Conservation (phyloP, 53 echinoderm and acorn worm species). For the Stichopus horrens region DNA sequence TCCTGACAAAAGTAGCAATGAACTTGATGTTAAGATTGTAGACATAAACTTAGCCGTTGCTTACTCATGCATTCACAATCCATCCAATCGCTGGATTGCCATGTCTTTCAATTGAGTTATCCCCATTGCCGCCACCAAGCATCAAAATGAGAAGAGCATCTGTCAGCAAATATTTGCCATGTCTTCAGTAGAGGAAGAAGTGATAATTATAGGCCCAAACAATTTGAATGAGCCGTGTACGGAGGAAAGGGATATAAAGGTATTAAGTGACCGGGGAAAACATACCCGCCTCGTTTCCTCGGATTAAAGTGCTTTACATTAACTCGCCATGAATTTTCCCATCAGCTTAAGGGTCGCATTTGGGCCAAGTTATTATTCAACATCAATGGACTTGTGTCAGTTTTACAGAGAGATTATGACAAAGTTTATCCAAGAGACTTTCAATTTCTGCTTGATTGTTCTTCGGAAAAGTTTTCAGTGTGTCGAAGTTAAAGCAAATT, state of each 20-base stretch:
- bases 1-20: too few species aligned
- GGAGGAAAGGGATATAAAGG: constrained; percentile 1
- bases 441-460: too few species aligned
- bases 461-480: too few species aligned
- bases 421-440: too few species aligned
- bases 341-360: not conserved
- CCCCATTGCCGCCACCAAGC: constrained; percentile 5
- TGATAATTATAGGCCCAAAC: constrained; percentile 17
- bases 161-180: constrained; percentile 42
- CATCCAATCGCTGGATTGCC: not conserved
- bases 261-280: not conserved
- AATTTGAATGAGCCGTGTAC: constrained; percentile 28
- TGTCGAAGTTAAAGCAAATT: too few species aligned
- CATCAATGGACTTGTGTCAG: not conserved
- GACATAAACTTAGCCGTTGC: too few species aligned
- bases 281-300: not conserved
- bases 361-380: not conserved
- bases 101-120: constrained; percentile 28
- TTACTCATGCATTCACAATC: not conserved
- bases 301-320: not conserved
- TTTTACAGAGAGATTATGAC: too few species aligned
- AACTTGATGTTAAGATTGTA: too few species aligned
- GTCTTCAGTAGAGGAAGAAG: constrained; percentile 9
- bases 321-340: not conserved
- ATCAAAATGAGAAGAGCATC: not conserved